A percentile compares a stretch with the other conserved stretches of the same genome.
phyloP scores from a whole-genome alignment of 2,113 vertebrate genomes.

The Forbesichthys agassizii region DNA sequence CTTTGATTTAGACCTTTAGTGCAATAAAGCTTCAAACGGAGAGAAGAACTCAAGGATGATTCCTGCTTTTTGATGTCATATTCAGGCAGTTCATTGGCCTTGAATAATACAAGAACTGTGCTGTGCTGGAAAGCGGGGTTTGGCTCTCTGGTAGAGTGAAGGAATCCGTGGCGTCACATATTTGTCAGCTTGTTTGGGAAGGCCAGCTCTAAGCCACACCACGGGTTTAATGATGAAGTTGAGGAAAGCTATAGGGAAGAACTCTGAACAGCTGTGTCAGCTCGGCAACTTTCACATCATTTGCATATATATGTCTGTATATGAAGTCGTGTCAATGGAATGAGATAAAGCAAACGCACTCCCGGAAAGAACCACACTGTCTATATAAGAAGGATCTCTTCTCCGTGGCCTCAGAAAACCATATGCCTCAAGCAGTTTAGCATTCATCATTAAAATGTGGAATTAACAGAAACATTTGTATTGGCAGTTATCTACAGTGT shows the following conservation, averaged over 20 bases:
- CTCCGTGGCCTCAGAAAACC: slow-evolving; percentile 7
- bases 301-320: slow-evolving; percentile 16
- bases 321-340: slow-evolving; percentile 8
- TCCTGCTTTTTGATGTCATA: slow-evolving; percentile 27
- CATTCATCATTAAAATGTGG: not conserved
- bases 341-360: slow-evolving; percentile 10
- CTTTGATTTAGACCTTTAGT: too few species aligned
- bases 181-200: slow-evolving; percentile 22
- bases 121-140: slow-evolving; percentile 19
- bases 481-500: slow-evolving; percentile 31
- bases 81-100: slow-evolving; percentile 26
- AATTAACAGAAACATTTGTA: slow-evolving; percentile 26
- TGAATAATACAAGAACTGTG: slow-evolving; percentile 25
- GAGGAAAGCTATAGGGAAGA: not conserved
- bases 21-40: slow-evolving; percentile 1
- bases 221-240: not conserved
- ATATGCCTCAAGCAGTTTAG: not conserved
- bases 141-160: slow-evolving; percentile 17
- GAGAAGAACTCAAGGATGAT: slow-evolving; percentile 47
- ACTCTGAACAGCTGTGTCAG: slow-evolving; percentile 15
- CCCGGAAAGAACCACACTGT: not conserved
- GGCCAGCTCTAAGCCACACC: not conserved
- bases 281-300: slow-evolving; percentile 8
- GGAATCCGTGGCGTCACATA: not conserved
- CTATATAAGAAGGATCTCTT: slow-evolving; percentile 15